These are phyloP conservation scores for Porphyrio hochstetteri DNA, from an alignment of 2,113 vertebrate species.

Conservation along the genomic window DNA sequence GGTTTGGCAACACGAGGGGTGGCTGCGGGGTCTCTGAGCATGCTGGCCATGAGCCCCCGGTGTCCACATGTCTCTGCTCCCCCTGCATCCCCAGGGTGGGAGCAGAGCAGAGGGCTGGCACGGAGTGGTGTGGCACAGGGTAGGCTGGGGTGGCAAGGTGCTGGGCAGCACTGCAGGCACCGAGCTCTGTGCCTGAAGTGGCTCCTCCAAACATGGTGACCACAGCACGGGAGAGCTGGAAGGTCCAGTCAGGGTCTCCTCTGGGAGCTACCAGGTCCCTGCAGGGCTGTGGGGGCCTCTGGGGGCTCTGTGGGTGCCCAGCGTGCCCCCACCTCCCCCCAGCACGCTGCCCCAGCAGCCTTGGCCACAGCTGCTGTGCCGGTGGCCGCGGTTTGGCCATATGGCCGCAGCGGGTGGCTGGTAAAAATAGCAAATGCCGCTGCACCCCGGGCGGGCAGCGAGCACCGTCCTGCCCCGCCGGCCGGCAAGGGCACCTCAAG, in stretches of 20 bases:
- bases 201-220: neutral
- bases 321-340: neutral
- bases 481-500: neutral
- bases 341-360: neutral
- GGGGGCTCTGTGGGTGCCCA: fast-evolving
- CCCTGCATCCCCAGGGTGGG: fast-evolving
- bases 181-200: neutral
- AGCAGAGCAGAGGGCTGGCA: neutral
- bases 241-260: neutral
- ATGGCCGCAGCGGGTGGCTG: neutral
- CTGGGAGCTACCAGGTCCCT: fast-evolving
- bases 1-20: neutral
- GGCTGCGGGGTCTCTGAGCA: fast-evolving
- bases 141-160: neutral
- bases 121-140: fast-evolving
- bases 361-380: neutral
- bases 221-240: neutral
- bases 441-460: neutral
- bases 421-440: conserved; percentile 12
- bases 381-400: neutral
- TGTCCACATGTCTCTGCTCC: neutral
- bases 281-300: neutral
- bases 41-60: fast-evolving
- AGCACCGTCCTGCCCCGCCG: neutral
- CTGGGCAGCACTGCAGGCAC: neutral